Evolutionary conservation across 2,888 invertebrate species (phyloP).

Genomic region (Pristionchus maxplancki): DNA sequence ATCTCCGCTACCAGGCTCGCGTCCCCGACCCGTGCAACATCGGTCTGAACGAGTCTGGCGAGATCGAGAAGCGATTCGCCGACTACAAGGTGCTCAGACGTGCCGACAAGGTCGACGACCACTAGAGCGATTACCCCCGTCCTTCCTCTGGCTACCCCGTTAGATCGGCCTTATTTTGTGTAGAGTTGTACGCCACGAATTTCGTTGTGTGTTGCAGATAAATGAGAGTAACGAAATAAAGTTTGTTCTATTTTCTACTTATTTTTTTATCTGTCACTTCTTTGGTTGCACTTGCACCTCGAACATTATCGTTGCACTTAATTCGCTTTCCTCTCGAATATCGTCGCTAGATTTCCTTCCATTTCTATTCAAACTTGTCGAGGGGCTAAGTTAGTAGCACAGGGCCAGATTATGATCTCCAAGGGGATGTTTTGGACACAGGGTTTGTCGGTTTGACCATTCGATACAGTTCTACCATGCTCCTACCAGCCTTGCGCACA

Average conservation of each 20-base stretch:
- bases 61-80: constrained; percentile 73
- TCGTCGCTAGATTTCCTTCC: neutral
- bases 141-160: neutral
- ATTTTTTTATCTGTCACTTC: neutral
- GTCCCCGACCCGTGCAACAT: constrained; percentile 73
- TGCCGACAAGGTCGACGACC: constrained; percentile 75
- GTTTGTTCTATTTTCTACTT: neutral
- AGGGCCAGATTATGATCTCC: constrained; percentile 19
- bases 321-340: neutral
- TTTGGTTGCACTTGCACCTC: constrained; percentile 41
- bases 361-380: neutral
- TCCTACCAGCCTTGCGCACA: neutral
- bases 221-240: constrained; percentile 7
- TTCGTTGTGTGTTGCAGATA: constrained; percentile 43
- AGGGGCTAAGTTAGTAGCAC: constrained; percentile 8
- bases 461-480: constrained; percentile 5
- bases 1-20: constrained; percentile 71
- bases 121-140: constrained; percentile 57
- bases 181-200: constrained; percentile 22
- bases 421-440: neutral
- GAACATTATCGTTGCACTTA: neutral
- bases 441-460: neutral
- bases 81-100: constrained; percentile 76
- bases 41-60: constrained; percentile 72
- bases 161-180: constrained; percentile 20